phyloP scores from a whole-genome alignment of 1,140 invertebrate genomes.

The Zaprionus gabonicus region DNA sequence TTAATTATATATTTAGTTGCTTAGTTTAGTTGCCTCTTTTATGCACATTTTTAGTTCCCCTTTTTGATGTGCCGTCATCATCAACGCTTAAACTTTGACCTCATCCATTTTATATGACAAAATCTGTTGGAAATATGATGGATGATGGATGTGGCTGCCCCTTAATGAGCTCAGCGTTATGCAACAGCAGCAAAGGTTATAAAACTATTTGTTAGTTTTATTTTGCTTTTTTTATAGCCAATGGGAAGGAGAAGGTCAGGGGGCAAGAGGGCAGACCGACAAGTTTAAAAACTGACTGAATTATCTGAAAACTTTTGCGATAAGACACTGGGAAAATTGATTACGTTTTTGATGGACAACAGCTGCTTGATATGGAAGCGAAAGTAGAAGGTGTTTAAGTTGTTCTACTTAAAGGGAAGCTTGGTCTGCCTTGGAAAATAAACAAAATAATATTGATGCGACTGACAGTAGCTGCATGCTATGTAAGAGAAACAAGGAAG shows the following conservation, averaged over 20 bases:
- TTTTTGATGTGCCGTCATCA: constrained; percentile 35
- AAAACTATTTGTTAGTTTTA: neutral
- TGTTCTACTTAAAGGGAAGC: neutral
- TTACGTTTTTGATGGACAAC: neutral
- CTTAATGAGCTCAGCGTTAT: constrained; percentile 21
- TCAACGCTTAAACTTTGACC: constrained; percentile 39
- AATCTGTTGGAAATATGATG: constrained; percentile 16
- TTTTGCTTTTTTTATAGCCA: neutral
- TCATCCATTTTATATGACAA: constrained; percentile 40
- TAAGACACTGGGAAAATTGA: neutral
- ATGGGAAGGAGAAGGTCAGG: neutral
- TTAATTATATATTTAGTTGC: constrained; percentile 20
- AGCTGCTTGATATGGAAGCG: neutral
- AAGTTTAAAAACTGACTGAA: neutral
- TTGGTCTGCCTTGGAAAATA: too few relatives aligned
- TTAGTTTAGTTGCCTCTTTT: constrained; percentile 11
- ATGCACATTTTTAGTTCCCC: constrained; percentile 2
- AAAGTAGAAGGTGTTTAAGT: neutral
- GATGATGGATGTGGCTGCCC: constrained; percentile 17
- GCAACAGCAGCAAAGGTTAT: neutral
- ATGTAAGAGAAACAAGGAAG: neutral
- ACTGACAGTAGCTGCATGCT: neutral
- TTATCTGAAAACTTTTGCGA: neutral
- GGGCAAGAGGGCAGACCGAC: neutral
- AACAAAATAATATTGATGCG: too few relatives aligned